Conservation (phyloP, 2,797 vertebrate genomes). For the Hyperoplus lanceolatus region DNA sequence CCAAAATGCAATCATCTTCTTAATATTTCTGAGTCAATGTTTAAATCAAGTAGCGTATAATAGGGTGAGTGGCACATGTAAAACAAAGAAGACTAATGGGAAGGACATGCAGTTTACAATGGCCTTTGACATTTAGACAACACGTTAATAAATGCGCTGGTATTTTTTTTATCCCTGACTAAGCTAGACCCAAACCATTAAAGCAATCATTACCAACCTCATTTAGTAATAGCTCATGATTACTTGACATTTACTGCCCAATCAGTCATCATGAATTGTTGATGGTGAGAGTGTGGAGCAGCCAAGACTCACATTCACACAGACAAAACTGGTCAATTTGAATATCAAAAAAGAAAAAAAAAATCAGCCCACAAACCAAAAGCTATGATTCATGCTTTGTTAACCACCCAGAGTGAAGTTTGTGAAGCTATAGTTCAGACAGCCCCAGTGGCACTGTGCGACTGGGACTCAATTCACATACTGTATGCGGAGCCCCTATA, state of each 20-base stretch:
- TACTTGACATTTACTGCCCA: constrained; percentile 61
- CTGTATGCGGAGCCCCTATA: constrained; percentile 15
- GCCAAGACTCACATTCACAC: background rate
- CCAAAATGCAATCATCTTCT: background rate
- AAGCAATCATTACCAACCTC: constrained; percentile 57
- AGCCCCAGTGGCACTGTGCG: background rate
- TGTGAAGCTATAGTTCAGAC: constrained; percentile 24
- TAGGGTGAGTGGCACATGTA: background rate
- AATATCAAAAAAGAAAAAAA: constrained; percentile 32
- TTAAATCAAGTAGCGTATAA: background rate
- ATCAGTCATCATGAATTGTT: constrained; percentile 33
- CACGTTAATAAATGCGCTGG: constrained; percentile 38
- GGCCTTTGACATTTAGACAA: constrained; percentile 63
- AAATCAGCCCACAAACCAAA: background rate
- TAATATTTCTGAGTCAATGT: background rate
- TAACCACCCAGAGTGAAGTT: constrained; percentile 18
- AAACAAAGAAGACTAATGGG: background rate
- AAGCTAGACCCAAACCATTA: constrained; percentile 34
- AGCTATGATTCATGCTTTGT: constrained; percentile 38
- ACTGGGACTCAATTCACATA: constrained; percentile 3
- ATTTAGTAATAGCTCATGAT: constrained; percentile 55
- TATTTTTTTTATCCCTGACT: constrained; percentile 50
- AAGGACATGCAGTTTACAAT: background rate
- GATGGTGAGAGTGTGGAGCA: constrained; percentile 23
- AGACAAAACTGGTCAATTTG: constrained; percentile 35